phyloP scores from a whole-genome alignment of 2,797 vertebrate genomes.

The Myotis planiceps region DNA sequence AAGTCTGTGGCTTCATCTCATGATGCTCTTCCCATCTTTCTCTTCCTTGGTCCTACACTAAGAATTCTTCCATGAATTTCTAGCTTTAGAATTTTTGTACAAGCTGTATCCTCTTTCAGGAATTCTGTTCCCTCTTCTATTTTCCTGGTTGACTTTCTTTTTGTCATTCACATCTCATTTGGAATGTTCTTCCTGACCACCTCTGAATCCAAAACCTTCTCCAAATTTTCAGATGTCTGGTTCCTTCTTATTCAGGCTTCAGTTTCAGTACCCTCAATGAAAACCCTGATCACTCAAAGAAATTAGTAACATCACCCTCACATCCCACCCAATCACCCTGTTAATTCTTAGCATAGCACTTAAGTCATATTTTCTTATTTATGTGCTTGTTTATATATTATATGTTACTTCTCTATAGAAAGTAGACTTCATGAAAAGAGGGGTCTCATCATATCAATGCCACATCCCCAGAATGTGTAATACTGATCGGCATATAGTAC shows the following conservation, averaged over 20 bases:
- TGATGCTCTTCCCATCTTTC: not conserved
- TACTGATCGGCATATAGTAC: not conserved
- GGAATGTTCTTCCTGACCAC: not conserved
- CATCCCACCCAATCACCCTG: not conserved
- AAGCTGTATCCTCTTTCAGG: not conserved
- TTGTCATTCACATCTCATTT: not conserved
- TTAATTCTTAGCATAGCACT: not conserved
- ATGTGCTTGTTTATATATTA: not conserved
- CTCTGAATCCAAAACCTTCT: not conserved
- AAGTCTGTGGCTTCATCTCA: not conserved
- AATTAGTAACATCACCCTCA: not conserved
- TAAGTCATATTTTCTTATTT: not conserved
- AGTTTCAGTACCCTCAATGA: not conserved
- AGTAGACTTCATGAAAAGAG: not conserved
- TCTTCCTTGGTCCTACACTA: not conserved
- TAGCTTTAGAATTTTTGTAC: not conserved
- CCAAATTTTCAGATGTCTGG: not conserved
- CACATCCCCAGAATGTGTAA: not conserved
- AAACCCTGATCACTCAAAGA: not conserved
- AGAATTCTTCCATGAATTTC: not conserved
- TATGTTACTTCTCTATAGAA: not conserved
- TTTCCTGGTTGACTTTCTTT: not conserved
- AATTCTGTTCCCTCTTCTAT: not conserved
- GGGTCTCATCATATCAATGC: not conserved
- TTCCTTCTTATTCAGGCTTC: not conserved